Conservation (phyloP, 2,797 vertebrate genomes). For the Sebastiscus tertius region DNA sequence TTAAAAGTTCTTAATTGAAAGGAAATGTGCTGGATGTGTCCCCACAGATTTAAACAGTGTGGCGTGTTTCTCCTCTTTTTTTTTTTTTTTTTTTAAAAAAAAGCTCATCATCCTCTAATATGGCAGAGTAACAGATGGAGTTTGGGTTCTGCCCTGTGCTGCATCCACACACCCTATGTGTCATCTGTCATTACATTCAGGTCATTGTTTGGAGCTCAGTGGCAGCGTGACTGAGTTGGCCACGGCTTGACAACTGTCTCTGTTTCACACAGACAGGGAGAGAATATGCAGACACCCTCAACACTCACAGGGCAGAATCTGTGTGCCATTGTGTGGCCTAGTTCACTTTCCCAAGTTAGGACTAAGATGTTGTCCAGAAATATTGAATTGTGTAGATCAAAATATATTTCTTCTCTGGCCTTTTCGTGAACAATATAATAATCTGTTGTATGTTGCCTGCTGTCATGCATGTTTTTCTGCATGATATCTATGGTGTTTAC, state of each 20-base stretch:
- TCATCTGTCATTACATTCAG: slow-evolving; percentile 83
- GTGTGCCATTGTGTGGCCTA: slow-evolving; percentile 27
- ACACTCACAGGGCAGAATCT: slow-evolving; percentile 24
- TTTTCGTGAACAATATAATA: neutral
- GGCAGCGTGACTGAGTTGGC: slow-evolving; percentile 77
- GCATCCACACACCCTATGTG: slow-evolving; percentile 73
- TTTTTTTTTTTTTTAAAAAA: neutral
- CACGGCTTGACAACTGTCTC: slow-evolving; percentile 77
- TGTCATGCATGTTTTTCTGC: slow-evolving; percentile 24
- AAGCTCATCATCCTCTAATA: slow-evolving; percentile 32
- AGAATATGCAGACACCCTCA: slow-evolving; percentile 47
- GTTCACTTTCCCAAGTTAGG: slow-evolving; percentile 43
- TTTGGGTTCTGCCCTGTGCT: slow-evolving; percentile 65
- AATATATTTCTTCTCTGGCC: neutral
- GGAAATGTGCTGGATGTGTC: neutral
- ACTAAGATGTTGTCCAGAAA: slow-evolving; percentile 25
- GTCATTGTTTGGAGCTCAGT: slow-evolving; percentile 81
- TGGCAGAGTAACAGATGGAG: slow-evolving; percentile 80
- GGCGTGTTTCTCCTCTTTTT: neutral
- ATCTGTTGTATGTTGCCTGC: neutral
- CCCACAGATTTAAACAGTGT: neutral
- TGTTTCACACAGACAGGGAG: slow-evolving; percentile 60
- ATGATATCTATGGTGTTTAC: slow-evolving; percentile 19
- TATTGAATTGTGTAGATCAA: neutral
- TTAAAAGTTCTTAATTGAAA: neutral